Base-by-base conservation (phyloP, 2,797 vertebrate genomes). In the Trachurus trachurus region DNA sequence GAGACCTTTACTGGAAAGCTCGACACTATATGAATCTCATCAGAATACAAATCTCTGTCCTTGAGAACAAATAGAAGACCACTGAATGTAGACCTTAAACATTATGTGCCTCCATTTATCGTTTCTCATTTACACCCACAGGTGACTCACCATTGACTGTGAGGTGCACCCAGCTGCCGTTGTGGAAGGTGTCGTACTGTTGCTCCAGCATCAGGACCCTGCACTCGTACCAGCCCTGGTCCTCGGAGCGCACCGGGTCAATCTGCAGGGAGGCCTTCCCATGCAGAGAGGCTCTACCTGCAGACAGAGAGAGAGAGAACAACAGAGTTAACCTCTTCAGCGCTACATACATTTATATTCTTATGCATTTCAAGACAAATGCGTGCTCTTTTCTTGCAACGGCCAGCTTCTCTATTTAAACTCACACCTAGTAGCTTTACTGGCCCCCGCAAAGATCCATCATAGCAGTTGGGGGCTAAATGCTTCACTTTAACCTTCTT, bases 161-260 rank as follows among this genome's bases (percentile, higher is more conserved):
- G 92, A 99, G 97, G 83, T 99, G 98, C 83, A 99, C 98, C 98
- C 98, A 99, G 96, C 98, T 99, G 95, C 98, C 98, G 0, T 99
- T 99, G 93, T 99, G 97, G 94, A 99, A 99, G 93, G 97, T 98
- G 95, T 99, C 97, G 83, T 97, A 98, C 92, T 99, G 98, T 91
- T 99, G 97, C 92, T 99, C 98, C 96, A 99, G 93, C 97, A 99
- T 98, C 94, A 99, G 97, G 84, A 99, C 97, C 95, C 97, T 96
- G 95, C 98, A 99, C 92, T 99, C 98, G 45, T 99, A 99, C 98
- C 98, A 99, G 94, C 98, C 98, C 94, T 99, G 98, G 95, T 99
- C 98, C 88, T 99, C 98, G 0, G 98, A 98, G 93, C 97, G 98
- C 72, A 98, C 95, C 74, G 97, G 97, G 52, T 99, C 97, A 47